These are phyloP conservation scores for Laothoe populi DNA, from an alignment of 2,888 invertebrate genomes.

Conservation along the genomic window DNA sequence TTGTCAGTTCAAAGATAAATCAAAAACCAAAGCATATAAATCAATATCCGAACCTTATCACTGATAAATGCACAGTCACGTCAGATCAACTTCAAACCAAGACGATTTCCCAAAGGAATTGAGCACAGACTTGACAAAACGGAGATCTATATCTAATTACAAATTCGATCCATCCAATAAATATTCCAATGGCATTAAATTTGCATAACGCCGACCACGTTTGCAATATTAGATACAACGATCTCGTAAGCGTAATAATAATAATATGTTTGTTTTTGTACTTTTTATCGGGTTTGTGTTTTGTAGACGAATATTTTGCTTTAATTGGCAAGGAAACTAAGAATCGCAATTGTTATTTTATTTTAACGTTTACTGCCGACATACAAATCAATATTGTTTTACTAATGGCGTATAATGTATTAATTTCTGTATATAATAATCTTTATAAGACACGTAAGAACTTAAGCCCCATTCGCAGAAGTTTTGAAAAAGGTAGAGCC, in stretches of 20 bases:
- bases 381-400: too few relatives aligned
- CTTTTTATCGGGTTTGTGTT: neutral
- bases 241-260: neutral
- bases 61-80: slow-evolving; percentile 61
- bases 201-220: slow-evolving; percentile 59
- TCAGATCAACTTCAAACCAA: slow-evolving; percentile 53
- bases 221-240: slow-evolving; percentile 32
- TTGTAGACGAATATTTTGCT: too few relatives aligned
- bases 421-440: too few relatives aligned
- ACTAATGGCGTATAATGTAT: too few relatives aligned
- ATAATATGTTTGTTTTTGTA: slow-evolving; percentile 7
- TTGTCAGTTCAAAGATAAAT: neutral
- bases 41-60: slow-evolving; percentile 40
- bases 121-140: slow-evolving; percentile 47
- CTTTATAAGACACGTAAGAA: too few relatives aligned
- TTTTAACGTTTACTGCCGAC: too few relatives aligned
- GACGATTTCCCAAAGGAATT: slow-evolving; percentile 72
- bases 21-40: slow-evolving; percentile 30
- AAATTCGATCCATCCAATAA: slow-evolving; percentile 76
- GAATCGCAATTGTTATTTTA: too few relatives aligned
- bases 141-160: slow-evolving; percentile 79
- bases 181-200: slow-evolving; percentile 73
- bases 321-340: too few relatives aligned
- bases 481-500: too few relatives aligned
- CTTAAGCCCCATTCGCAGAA: too few relatives aligned